Conservation (phyloP, 2,888 invertebrate genomes). For the Bembecia ichneumoniformis region DNA sequence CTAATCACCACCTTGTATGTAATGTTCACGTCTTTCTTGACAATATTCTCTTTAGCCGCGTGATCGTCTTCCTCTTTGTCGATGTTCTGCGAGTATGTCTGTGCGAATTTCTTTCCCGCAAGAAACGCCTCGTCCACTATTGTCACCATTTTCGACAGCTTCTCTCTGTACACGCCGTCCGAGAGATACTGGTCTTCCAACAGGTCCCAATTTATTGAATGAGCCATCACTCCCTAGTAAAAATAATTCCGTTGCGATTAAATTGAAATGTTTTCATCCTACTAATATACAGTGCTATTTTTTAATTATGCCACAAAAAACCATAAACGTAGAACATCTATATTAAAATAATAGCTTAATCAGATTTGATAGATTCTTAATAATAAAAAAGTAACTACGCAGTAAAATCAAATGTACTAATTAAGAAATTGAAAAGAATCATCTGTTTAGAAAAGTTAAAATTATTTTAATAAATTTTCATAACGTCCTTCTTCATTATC, state of each 20-base stretch:
- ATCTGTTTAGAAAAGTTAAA: no score
- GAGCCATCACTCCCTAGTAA: conserved; percentile 92
- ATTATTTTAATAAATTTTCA: no score
- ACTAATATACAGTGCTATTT: no score
- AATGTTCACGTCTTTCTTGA: conserved; percentile 32
- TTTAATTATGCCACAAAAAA: no score
- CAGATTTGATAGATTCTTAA: no score
- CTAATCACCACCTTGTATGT: conserved; percentile 33
- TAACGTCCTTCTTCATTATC: no score
- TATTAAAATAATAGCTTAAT: no score
- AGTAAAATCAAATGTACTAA: no score
- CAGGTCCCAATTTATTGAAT: conserved; percentile 94
- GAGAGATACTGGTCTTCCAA: conserved; percentile 89
- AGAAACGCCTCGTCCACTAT: conserved; percentile 81
- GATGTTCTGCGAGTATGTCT: conserved; percentile 62
- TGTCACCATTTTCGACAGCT: conserved; percentile 89
- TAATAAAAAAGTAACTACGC: no score
- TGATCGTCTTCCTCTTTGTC: conserved; percentile 7
- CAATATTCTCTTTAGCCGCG: neutral
- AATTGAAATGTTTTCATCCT: no score
- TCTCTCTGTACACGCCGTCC: conserved; percentile 84
- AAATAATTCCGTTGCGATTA: neutral
- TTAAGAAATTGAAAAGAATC: no score
- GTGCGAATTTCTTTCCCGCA: conserved; percentile 82
- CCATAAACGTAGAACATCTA: no score